Conservation (phyloP, 2,797 vertebrate genomes). For the Diceros bicornis region DNA sequence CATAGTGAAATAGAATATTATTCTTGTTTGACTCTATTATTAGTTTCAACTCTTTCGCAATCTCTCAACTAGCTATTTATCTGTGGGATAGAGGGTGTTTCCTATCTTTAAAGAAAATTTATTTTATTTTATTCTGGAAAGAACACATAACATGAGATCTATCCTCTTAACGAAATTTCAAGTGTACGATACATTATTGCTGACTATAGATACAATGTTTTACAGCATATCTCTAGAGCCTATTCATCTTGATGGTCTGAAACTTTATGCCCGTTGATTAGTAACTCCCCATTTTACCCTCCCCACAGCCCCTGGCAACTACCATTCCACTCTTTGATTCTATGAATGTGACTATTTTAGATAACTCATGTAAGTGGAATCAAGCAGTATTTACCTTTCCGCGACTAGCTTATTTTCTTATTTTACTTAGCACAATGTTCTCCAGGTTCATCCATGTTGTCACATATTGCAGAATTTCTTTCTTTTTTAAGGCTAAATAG, state of each 20-base stretch:
- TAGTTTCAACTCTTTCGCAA: neutral
- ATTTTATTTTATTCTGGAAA: neutral
- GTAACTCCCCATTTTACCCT: neutral
- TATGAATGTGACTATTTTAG: neutral
- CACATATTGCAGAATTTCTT: neutral
- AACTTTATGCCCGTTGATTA: neutral
- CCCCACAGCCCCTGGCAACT: neutral
- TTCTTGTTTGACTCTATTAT: slow-evolving; percentile 34
- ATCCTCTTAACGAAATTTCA: neutral
- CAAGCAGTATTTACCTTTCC: neutral
- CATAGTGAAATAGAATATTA: neutral
- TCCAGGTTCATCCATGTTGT: neutral
- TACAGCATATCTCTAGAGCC: neutral
- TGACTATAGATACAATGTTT: neutral
- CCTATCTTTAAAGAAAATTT: neutral
- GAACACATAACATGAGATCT: neutral
- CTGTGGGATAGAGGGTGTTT: neutral
- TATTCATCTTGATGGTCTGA: neutral
- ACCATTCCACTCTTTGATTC: neutral
- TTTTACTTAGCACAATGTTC: neutral
- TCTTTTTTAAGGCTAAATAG: neutral
- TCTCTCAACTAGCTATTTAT: neutral
- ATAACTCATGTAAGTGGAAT: neutral
- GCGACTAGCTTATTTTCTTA: neutral
- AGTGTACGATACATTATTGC: neutral